Evolutionary conservation across 1,140 invertebrate species (phyloP).

Genomic region (Heliconius nattereri): DNA sequence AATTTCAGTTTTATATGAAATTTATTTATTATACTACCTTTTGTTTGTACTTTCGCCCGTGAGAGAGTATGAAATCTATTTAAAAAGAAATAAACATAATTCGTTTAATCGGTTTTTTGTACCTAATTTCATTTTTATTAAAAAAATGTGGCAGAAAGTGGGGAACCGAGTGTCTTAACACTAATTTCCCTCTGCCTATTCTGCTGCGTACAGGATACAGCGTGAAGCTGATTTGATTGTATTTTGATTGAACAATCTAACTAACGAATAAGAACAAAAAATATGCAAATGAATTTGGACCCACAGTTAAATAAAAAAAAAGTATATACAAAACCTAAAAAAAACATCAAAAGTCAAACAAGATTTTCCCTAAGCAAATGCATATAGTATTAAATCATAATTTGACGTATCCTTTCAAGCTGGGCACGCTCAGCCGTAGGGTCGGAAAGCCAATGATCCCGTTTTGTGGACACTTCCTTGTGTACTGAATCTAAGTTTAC

Average conservation of each 20-base stretch:
- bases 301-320: too few relatives aligned
- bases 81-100: neutral
- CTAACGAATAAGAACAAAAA: too few relatives aligned
- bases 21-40: neutral
- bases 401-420: neutral
- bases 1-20: neutral
- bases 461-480: slow-evolving; percentile 20
- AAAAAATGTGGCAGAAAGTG: too few relatives aligned
- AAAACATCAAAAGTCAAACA: neutral
- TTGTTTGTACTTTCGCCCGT: neutral
- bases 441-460: slow-evolving; percentile 29
- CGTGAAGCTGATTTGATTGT: too few relatives aligned
- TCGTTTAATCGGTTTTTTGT: too few relatives aligned
- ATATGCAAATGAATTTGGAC: too few relatives aligned
- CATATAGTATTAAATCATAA: slow-evolving; percentile 29
- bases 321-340: neutral
- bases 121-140: too few relatives aligned
- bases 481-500: slow-evolving; percentile 9
- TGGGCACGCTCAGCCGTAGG: neutral
- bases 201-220: too few relatives aligned
- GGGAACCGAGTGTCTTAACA: too few relatives aligned
- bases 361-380: neutral
- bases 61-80: neutral
- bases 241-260: too few relatives aligned
- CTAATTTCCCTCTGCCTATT: too few relatives aligned